A percentile compares a stretch with the other conserved stretches of the same genome.
Evolutionary conservation across 2,113 vertebrate genomes (phyloP).

Genomic region (Oostethus manadensis): DNA sequence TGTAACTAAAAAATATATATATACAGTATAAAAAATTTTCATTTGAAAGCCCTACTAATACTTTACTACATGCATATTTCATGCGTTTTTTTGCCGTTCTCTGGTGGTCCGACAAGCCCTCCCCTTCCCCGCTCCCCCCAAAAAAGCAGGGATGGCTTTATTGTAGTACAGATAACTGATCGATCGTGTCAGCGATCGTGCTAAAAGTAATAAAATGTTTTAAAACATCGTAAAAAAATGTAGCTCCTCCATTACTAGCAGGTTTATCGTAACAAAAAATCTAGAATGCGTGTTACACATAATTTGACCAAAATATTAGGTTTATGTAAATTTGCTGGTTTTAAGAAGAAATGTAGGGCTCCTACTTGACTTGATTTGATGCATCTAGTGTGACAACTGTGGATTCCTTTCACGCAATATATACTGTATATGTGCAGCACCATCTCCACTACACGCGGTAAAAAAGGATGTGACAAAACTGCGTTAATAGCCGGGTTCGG

Average conservation of each 20-base stretch:
- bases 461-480: slow-evolving; percentile 24
- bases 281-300: slow-evolving; percentile 40
- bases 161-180: no score
- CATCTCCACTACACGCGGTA: slow-evolving; percentile 19
- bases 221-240: no score
- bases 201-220: no score
- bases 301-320: slow-evolving; percentile 42
- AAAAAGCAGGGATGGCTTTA: no score
- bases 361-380: slow-evolving; percentile 39
- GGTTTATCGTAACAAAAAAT: slow-evolving; percentile 26
- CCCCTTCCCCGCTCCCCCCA: no score
- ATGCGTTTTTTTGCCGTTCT: no score
- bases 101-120: no score
- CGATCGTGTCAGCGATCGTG: no score
- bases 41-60: no score
- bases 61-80: no score
- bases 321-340: slow-evolving; percentile 59
- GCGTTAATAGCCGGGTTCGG: slow-evolving; percentile 43
- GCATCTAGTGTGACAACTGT: slow-evolving; percentile 30
- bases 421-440: slow-evolving; percentile 22
- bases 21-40: no score
- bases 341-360: slow-evolving; percentile 52
- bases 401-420: slow-evolving; percentile 42
- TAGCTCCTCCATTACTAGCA: slow-evolving; percentile 26
- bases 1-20: no score